Conservation (phyloP, 92 coral and sea anemone species). For the Zoanthus sociatus region DNA sequence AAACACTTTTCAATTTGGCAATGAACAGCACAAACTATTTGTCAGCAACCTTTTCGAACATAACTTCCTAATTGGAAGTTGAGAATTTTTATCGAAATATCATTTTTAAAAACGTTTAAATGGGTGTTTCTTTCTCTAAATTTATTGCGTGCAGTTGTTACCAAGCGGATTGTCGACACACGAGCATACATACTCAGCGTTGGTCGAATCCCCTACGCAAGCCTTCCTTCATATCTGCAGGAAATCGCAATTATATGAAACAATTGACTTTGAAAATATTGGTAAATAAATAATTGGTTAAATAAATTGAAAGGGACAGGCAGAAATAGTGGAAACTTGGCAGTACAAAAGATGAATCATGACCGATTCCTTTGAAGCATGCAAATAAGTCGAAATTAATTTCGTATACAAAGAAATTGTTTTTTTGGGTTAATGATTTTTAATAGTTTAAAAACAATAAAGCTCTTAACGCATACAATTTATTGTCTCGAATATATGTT, state of each 20-base stretch:
- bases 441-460: background rate
- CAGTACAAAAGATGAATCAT: no score
- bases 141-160: background rate
- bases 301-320: no score
- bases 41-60: background rate
- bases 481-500: constrained; percentile 30
- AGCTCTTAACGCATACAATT: background rate
- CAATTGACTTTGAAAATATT: background rate
- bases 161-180: background rate
- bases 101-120: background rate
- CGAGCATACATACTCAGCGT: background rate
- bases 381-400: no score
- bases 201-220: background rate
- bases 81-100: background rate
- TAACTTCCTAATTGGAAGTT: background rate
- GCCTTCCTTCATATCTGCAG: background rate
- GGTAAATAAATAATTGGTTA: background rate
- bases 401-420: no score
- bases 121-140: background rate
- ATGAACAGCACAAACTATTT: background rate
- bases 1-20: background rate
- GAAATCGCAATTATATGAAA: background rate
- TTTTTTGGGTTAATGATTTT: background rate
- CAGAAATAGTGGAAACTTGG: no score
- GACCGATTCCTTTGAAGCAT: no score